Conservation (phyloP, 2,888 invertebrate species). For the Dysmachus trigonus region DNA sequence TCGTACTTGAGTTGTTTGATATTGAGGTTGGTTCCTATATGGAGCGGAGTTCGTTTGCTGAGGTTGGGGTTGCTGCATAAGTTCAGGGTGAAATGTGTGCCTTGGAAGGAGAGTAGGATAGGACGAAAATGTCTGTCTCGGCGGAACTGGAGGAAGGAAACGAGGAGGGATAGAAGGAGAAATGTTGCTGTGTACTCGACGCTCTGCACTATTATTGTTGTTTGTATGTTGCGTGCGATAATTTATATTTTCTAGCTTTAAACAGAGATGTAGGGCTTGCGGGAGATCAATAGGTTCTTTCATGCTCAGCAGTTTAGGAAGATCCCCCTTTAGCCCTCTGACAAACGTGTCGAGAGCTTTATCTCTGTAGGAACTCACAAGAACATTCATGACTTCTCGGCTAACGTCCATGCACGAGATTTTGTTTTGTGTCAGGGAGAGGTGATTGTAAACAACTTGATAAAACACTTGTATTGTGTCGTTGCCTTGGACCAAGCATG, state of each 20-base stretch:
- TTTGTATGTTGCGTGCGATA: constrained; percentile 34
- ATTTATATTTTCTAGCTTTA: too few species aligned
- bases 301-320: constrained; percentile 32
- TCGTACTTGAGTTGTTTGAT: background rate
- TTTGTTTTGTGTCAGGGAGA: constrained; percentile 32
- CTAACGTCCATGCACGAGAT: constrained; percentile 31
- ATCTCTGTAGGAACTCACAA: constrained; percentile 38
- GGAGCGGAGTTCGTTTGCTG: background rate
- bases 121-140: background rate
- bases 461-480: constrained; percentile 15
- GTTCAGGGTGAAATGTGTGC: background rate
- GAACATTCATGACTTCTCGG: constrained; percentile 11
- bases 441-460: constrained; percentile 33
- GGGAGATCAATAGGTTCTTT: constrained; percentile 36
- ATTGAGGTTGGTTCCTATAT: background rate
- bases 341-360: constrained; percentile 44
- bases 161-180: background rate
- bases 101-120: background rate
- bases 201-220: constrained; percentile 25
- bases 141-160: background rate
- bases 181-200: background rate
- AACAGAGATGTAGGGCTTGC: constrained; percentile 38
- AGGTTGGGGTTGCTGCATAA: background rate
- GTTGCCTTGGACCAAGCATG: constrained; percentile 18
- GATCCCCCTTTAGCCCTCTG: constrained; percentile 28